A percentile compares a stretch with the other conserved stretches of the same genome.
Conservation (phyloP, 2,797 vertebrate genomes). For the Tenualosa ilisha region DNA sequence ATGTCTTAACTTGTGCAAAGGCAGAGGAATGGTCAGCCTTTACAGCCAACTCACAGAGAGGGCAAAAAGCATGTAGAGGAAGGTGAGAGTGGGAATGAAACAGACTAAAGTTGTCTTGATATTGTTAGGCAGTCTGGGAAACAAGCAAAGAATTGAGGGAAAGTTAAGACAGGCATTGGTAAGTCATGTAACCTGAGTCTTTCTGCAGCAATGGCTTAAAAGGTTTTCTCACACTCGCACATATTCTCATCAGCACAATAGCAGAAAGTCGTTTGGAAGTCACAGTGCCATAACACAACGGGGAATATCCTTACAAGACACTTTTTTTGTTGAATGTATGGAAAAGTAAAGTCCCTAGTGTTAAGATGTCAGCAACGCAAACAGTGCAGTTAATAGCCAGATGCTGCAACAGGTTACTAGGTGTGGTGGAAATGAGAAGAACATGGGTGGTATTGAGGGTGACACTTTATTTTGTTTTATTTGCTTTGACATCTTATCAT, state of each 20-base stretch:
- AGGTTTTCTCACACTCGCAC: background rate
- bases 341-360: background rate
- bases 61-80: slow-evolving; percentile 60
- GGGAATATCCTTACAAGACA: background rate
- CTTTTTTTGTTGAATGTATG: slow-evolving; percentile 8
- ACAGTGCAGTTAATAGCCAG: background rate
- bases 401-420: slow-evolving; percentile 59
- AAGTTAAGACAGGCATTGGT: slow-evolving; percentile 35
- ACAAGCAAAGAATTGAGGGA: slow-evolving; percentile 8
- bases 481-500: slow-evolving; percentile 45
- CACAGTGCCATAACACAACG: background rate
- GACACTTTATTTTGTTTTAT: slow-evolving; percentile 64
- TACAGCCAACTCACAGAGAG: slow-evolving; percentile 33
- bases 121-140: slow-evolving; percentile 27
- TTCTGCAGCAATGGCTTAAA: slow-evolving; percentile 35
- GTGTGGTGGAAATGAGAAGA: slow-evolving; percentile 53
- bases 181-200: slow-evolving; percentile 59
- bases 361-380: background rate
- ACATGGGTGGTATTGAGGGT: slow-evolving; percentile 57
- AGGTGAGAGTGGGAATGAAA: slow-evolving; percentile 62
- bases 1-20: slow-evolving; percentile 46
- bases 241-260: slow-evolving; percentile 18
- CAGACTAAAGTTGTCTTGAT: slow-evolving; percentile 62
- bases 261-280: background rate
- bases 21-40: slow-evolving; percentile 38